A percentile compares a stretch with the other conserved stretches of the same genome.
These are phyloP conservation scores for Galago senegalensis DNA, from an alignment of 2,797 vertebrate species.

Conservation along the genomic window DNA sequence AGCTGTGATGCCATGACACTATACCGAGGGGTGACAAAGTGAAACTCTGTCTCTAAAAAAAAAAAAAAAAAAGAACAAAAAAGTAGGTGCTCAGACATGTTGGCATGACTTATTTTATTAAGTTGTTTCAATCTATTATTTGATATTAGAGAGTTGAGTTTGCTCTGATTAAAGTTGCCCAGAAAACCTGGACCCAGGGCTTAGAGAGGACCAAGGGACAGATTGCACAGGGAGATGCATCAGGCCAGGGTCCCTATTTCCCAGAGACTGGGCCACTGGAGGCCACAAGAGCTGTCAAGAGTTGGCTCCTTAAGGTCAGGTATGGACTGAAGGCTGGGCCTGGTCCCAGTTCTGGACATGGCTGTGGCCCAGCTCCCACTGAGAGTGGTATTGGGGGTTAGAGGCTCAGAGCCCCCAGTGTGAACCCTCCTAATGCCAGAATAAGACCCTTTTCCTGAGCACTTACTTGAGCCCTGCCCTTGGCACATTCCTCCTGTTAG, in stretches of 20 bases:
- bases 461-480: rapidly evolving
- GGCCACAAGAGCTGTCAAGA: neutral
- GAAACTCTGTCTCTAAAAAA: no score
- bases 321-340: neutral
- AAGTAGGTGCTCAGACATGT: no score
- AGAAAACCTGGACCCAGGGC: neutral
- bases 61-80: no score
- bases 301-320: rapidly evolving
- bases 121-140: neutral
- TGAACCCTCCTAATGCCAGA: neutral
- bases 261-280: neutral
- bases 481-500: neutral
- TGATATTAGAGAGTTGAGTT: neutral
- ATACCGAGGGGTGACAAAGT: no score
- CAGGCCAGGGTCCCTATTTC: neutral
- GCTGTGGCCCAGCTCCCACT: neutral
- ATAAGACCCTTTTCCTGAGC: neutral
- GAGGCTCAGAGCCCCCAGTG: neutral
- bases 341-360: neutral
- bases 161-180: neutral
- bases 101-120: neutral
- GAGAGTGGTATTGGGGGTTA: neutral
- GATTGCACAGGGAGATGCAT: neutral
- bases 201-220: neutral
- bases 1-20: no score